These are phyloP conservation scores for Lasioglossum oenotherae DNA, from an alignment of 2,888 invertebrate genomes.

Conservation along the genomic window DNA sequence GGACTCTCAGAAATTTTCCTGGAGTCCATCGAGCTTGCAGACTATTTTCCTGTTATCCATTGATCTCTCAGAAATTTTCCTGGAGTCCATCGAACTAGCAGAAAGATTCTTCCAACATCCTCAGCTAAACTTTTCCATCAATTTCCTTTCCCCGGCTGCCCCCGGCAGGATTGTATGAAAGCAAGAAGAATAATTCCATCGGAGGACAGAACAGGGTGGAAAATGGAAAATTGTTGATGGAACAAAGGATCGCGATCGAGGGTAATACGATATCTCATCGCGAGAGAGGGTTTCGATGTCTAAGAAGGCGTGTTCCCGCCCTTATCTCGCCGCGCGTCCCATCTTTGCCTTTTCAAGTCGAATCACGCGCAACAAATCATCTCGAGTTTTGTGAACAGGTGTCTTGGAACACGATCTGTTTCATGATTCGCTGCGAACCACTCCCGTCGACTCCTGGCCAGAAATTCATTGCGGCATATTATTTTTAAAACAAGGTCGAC, in stretches of 20 bases:
- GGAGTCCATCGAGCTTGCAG: neutral
- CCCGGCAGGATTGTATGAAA: neutral
- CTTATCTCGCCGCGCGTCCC: neutral
- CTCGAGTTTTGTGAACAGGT: neutral
- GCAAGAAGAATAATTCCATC: neutral
- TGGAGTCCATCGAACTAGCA: no score
- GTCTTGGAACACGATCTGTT: neutral
- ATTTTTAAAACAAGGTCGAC: slow-evolving; percentile 22
- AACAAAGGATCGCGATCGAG: neutral
- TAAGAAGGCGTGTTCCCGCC: neutral
- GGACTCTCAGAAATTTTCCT: no score
- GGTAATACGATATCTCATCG: neutral
- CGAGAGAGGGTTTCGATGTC: neutral
- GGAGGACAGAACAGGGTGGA: neutral
- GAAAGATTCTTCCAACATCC: no score
- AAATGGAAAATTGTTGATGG: neutral
- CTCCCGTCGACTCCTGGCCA: no score
- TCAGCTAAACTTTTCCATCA: neutral
- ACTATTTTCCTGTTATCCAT: neutral
- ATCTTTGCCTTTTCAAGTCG: neutral
- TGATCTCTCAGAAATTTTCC: neutral
- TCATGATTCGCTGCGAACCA: neutral
- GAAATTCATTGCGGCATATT: slow-evolving; percentile 1
- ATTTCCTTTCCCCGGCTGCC: neutral
- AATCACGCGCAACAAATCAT: neutral